Evolutionary conservation across 2,113 vertebrate genomes (phyloP).

Genomic region (Centropus bengalensis): DNA sequence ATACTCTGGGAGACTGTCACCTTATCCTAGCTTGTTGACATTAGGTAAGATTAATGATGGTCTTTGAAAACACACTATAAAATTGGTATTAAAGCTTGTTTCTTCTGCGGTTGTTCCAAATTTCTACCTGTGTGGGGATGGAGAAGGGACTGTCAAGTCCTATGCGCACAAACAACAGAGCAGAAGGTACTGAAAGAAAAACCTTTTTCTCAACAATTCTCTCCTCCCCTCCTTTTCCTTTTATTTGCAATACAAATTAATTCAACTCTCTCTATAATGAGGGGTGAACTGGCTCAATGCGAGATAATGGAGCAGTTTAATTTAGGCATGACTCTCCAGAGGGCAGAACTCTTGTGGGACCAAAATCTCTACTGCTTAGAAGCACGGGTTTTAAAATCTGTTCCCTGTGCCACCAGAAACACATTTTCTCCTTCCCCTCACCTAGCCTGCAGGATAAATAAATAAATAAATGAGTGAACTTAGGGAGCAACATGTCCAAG

Average conservation of each 20-base stretch:
- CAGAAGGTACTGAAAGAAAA: constrained; percentile 17
- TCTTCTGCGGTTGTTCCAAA: background rate
- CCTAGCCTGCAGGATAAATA: background rate
- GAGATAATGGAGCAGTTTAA: constrained; percentile 8
- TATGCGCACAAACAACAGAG: background rate
- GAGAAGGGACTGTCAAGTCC: background rate
- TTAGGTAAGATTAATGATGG: background rate
- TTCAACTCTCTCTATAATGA: background rate
- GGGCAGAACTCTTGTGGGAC: constrained; percentile 20
- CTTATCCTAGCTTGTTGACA: background rate
- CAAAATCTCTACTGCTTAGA: background rate
- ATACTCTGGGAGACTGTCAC: background rate
- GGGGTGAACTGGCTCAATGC: background rate
- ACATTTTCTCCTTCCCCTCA: background rate
- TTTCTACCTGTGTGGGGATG: background rate
- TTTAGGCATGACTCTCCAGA: constrained; percentile 32
- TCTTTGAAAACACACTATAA: background rate
- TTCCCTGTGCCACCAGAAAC: constrained; percentile 27
- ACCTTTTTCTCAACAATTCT: background rate
- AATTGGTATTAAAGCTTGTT: constrained; percentile 11
- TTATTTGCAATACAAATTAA: constrained; percentile 39
- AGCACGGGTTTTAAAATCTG: background rate
- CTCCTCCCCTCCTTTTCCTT: background rate
- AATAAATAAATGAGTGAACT: background rate
- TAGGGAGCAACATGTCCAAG: constrained; percentile 18